Base-by-base conservation (phyloP, 2,113 vertebrate species). In the Lasiurus cinereus region DNA sequence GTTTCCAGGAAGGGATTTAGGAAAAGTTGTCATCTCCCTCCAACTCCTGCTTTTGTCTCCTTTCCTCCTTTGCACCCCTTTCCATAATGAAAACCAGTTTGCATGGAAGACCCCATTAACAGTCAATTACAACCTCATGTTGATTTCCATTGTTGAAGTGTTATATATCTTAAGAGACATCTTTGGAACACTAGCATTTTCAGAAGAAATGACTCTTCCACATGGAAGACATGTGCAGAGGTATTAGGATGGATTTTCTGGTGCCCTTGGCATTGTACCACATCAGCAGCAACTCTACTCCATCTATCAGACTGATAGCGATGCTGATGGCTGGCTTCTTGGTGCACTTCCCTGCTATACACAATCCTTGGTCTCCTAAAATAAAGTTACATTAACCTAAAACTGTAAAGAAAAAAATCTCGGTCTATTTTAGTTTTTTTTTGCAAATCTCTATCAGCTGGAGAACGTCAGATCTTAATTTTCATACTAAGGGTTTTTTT, bases 321-420 rank as follows among this genome's bases (percentile, higher is more conserved):
- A 39, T 50, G 24, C 46, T 84, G 67, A 43, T 77, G 56, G 8
- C 33, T 93, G 27, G 43, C 31, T 95, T 21, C 39, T 70, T 69
- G 6, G 13, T 18, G 6, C 12, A 29, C 27, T 9, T 24, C 3
- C 59, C 21, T 11, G 22, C 54, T 5, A 16, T 13, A 39, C 80
- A 52, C 50, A 83, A 33, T 74, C 46, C 36, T 54, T 36, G 62
- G 18, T 56, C 54, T 87, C 39, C 36, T 62, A 48, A 94, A 76
- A 88, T 83, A 94, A 83, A 87, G 36, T 93, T 56, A 15, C 36
- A 52, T 54, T 64, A 90, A 84, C 62, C 54, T 85, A 89, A 96
- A 92, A 96, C 76, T 54, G 36, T 52, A 66, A 94, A 85, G 79
- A 94, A 96, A 97, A 14, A 76, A 73, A 84, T 64, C 76, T 82